Conservation (phyloP, 2,797 vertebrate species). For the Mormyrops boulengeri region DNA sequence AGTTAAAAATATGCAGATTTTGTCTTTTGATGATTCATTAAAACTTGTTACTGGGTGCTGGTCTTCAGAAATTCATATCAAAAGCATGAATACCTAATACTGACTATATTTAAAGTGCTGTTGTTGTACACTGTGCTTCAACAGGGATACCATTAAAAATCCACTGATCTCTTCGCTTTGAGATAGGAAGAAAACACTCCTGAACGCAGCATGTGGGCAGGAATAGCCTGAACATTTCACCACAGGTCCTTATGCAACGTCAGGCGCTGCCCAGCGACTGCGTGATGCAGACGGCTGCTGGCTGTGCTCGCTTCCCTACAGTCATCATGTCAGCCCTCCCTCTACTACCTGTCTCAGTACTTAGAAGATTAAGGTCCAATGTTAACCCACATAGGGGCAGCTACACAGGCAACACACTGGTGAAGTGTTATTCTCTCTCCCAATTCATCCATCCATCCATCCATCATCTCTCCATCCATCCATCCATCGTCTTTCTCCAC, state of each 20-base stretch:
- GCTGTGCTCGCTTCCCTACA: not conserved
- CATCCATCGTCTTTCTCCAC: not conserved
- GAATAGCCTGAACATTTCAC: not conserved
- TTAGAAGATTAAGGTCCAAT: not conserved
- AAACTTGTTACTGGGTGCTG: not conserved
- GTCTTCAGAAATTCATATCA: not conserved
- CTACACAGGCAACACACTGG: not conserved
- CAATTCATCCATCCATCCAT: not conserved
- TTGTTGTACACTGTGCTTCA: not conserved
- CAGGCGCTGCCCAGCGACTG: not conserved
- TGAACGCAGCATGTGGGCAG: not conserved
- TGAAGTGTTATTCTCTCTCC: not conserved
- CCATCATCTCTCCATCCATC: not conserved
- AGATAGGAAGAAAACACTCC: not conserved
- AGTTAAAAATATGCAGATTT: not conserved
- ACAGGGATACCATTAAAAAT: not conserved
- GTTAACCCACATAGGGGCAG: not conserved
- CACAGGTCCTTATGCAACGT: not conserved
- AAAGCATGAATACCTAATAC: not conserved
- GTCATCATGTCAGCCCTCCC: not conserved
- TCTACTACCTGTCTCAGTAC: not conserved
- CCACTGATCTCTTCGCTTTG: not conserved
- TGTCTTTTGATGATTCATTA: not conserved
- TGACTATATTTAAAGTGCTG: not conserved
- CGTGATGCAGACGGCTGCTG: not conserved